phyloP scores from a whole-genome alignment of 2,113 vertebrate genomes.

The Xenopus laevis region DNA sequence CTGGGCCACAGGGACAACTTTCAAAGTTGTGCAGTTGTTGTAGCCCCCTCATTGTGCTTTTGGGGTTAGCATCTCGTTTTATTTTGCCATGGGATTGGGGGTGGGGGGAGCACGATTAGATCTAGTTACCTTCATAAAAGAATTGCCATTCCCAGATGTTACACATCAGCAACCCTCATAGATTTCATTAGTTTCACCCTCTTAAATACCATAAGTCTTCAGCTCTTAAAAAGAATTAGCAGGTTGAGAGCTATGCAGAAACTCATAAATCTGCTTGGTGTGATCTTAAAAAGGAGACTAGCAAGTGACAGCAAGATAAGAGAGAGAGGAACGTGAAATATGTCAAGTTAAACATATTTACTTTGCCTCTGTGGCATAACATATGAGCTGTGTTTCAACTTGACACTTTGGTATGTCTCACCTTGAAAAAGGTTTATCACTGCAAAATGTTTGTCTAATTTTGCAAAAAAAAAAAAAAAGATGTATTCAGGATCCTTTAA shows the following conservation, averaged over 20 bases:
- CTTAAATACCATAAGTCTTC: conserved; percentile 37
- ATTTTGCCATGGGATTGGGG: not conserved
- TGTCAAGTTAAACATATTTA: conserved; percentile 44
- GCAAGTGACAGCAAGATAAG: conserved; percentile 44
- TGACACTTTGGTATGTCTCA: conserved; percentile 43
- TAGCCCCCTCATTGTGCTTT: too few relatives aligned
- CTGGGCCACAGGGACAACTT: too few relatives aligned
- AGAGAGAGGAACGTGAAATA: conserved; percentile 38
- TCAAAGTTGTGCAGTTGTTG: too few relatives aligned
- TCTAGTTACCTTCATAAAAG: not conserved
- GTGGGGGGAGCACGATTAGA: not conserved
- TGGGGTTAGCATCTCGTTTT: not conserved
- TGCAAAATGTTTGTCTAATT: conserved; percentile 13
- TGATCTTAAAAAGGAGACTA: conserved; percentile 37
- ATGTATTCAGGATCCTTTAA: conserved; percentile 21
- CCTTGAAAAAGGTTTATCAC: conserved; percentile 32
- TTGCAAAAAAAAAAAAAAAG: conserved; percentile 15
- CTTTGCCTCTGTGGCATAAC: conserved; percentile 33
- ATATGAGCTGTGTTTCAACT: conserved; percentile 30
- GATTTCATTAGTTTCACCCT: conserved; percentile 33
- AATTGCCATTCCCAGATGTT: not conserved
- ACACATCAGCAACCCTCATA: conserved; percentile 21
- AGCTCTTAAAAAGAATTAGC: conserved; percentile 23
- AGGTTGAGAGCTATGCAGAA: conserved; percentile 42
- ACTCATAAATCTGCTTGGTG: conserved; percentile 39